Base-by-base conservation (phyloP, 2,113 vertebrate genomes). In the Pelobates fuscus region DNA sequence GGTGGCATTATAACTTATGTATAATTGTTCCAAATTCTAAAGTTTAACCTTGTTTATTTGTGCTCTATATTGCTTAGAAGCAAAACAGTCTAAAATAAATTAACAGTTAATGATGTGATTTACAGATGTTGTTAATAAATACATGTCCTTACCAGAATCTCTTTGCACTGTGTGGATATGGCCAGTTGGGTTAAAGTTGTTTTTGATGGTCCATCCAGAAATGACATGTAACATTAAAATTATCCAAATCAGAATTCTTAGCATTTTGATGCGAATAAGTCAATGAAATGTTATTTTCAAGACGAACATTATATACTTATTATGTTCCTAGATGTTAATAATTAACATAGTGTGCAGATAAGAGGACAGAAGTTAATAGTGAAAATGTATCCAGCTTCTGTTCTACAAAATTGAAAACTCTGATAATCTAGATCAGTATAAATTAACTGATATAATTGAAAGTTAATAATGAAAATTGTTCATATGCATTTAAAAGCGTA, bases 121-220 rank as follows among this genome's bases (percentile, higher is more conserved):
- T n/a, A n/a, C n/a, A n/a, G n/a, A n/a, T n/a, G n/a, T n/a, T n/a
- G n/a, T n/a, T n/a, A n/a, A n/a, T n/a, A n/a, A n/a, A n/a, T n/a
- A n/a, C n/a, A n/a, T n/a, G n/a, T 55, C 21, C 52, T 55, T 55
- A 63, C 60, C 60, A 63, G 29, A 30, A n/a, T n/a, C 25, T 23
- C 59, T 61, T 5, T 30, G 59, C 8, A 23, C 1, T 23, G 5
- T 55, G 18, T 55, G 52, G 11, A 20, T 23, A 21, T 37, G 10
- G 32, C 10, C 10, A 37, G 32, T 6, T 10, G 32, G 5, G 10
- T 37, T 37, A 37, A n/a, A n/a, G n/a, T n/a, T n/a, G 46, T 17
- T 14, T 25, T 8, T 61, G 59, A 10, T 37, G 18, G 29, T 37
- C 29, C 27, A 18, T 2, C 17, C 18, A 20, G 10, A n/a, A 21